Percentiles rank a stretch among this genome's conserved stretches.
Conservation (phyloP, 2,797 vertebrate species). For the Hydrophis major region DNA sequence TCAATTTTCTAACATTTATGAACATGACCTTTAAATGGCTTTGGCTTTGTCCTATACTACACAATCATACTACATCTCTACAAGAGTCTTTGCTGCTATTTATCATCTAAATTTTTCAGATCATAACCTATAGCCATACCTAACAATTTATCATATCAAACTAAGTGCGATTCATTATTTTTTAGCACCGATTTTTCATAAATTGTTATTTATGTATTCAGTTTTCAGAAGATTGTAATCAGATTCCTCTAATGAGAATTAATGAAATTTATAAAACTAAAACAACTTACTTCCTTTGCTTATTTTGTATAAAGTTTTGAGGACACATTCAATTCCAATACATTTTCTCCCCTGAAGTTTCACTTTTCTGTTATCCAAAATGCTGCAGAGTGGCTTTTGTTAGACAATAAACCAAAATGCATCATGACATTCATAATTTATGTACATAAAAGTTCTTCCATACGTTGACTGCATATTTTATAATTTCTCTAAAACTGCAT, state of each 20-base stretch:
- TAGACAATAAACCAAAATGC: constrained; percentile 43
- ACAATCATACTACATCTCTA: background rate
- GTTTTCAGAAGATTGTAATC: background rate
- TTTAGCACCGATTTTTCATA: background rate
- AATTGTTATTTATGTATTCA: background rate
- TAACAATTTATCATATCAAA: background rate
- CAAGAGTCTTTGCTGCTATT: background rate
- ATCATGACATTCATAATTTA: background rate
- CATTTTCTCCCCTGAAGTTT: background rate
- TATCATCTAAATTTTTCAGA: background rate
- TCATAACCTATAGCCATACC: background rate
- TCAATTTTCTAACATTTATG: background rate
- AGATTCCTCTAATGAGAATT: constrained; percentile 36
- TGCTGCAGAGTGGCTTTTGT: constrained; percentile 21
- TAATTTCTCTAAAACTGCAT: background rate
- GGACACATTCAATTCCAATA: constrained; percentile 26
- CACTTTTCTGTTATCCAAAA: constrained; percentile 32
- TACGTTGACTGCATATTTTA: background rate
- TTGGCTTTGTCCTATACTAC: background rate
- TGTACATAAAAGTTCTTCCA: background rate
- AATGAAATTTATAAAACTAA: constrained; percentile 44
- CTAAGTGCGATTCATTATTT: constrained; percentile 32
- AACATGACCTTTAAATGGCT: too few species aligned
- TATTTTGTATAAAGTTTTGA: constrained; percentile 37
- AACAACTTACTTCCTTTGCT: constrained; percentile 12